Conservation (phyloP, 1,140 invertebrate species). For the Agraylea sexmaculata region DNA sequence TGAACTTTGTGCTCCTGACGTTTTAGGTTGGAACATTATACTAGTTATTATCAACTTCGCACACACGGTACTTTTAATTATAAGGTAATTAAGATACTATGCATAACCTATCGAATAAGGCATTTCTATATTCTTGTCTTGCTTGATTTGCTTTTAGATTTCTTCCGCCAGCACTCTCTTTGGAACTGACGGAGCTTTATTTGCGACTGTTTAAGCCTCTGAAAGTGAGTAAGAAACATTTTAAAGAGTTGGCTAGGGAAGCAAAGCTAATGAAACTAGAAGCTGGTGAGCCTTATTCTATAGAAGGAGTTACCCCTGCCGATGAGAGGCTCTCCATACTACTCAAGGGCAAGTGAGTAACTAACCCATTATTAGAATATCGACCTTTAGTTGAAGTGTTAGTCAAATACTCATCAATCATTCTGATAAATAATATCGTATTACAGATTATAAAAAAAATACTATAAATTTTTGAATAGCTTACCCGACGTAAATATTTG, state of each 20-base stretch:
- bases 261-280: slow-evolving; percentile 54
- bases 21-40: slow-evolving; percentile 64
- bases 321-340: slow-evolving; percentile 72
- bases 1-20: slow-evolving; percentile 68
- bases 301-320: slow-evolving; percentile 63
- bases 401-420: too few species aligned
- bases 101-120: too few species aligned
- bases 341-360: slow-evolving; percentile 68
- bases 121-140: too few species aligned
- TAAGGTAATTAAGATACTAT: slow-evolving; percentile 31
- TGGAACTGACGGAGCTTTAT: slow-evolving; percentile 67
- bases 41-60: slow-evolving; percentile 60
- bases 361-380: slow-evolving; percentile 2
- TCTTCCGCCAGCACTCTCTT: slow-evolving; percentile 60
- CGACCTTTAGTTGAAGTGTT: too few species aligned
- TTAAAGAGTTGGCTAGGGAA: slow-evolving; percentile 64
- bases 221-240: slow-evolving; percentile 68
- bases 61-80: slow-evolving; percentile 58
- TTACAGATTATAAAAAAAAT: too few species aligned
- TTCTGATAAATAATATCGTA: too few species aligned
- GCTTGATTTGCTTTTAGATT: slow-evolving; percentile 40
- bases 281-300: slow-evolving; percentile 65
- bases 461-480: too few species aligned
- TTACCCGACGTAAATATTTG: too few species aligned
- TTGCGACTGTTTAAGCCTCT: slow-evolving; percentile 64